A percentile compares a stretch with the other conserved stretches of the same genome.
phyloP scores from a whole-genome alignment of 2,797 vertebrate species.

The Carapus acus region DNA sequence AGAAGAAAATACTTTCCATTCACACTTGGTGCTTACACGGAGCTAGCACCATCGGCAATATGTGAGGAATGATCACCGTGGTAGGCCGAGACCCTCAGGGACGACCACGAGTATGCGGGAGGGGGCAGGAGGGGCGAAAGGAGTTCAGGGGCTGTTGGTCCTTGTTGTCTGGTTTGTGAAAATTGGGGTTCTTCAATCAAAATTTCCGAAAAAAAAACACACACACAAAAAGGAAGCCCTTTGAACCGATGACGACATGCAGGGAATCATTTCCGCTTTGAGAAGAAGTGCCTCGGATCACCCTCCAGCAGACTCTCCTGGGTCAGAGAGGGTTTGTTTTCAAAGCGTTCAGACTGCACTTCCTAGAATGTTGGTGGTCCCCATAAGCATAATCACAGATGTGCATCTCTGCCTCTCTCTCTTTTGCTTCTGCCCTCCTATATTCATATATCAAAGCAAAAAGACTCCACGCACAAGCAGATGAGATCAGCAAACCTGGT shows the following conservation, averaged over 20 bases:
- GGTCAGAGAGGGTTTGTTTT: slow-evolving; percentile 50
- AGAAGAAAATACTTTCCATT: background rate
- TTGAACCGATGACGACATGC: slow-evolving; percentile 15
- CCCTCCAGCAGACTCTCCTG: slow-evolving; percentile 33
- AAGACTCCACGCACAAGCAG: slow-evolving; percentile 24
- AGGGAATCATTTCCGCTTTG: slow-evolving; percentile 37
- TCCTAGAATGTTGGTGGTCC: slow-evolving; percentile 66
- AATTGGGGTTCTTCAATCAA: slow-evolving; percentile 15
- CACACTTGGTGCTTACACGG: background rate
- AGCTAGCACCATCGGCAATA: background rate
- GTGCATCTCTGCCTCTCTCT: slow-evolving; percentile 20
- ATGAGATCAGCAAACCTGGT: slow-evolving; percentile 30
- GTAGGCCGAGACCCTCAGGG: slow-evolving; percentile 16
- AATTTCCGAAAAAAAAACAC: slow-evolving; percentile 1
- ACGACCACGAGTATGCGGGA: slow-evolving; percentile 1
- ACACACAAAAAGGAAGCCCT: slow-evolving; percentile 4
- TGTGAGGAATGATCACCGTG: background rate
- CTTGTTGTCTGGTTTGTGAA: slow-evolving; percentile 5
- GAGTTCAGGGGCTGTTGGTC: background rate
- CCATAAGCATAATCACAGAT: slow-evolving; percentile 65
- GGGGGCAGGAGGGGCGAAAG: slow-evolving; percentile 20
- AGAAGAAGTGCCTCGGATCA: slow-evolving; percentile 40
- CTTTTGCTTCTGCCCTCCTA: slow-evolving; percentile 6
- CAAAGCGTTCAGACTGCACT: slow-evolving; percentile 48
- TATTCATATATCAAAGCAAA: slow-evolving; percentile 26